phyloP scores from a whole-genome alignment of 2,888 invertebrate genomes.

The Pegoplata infirma region DNA sequence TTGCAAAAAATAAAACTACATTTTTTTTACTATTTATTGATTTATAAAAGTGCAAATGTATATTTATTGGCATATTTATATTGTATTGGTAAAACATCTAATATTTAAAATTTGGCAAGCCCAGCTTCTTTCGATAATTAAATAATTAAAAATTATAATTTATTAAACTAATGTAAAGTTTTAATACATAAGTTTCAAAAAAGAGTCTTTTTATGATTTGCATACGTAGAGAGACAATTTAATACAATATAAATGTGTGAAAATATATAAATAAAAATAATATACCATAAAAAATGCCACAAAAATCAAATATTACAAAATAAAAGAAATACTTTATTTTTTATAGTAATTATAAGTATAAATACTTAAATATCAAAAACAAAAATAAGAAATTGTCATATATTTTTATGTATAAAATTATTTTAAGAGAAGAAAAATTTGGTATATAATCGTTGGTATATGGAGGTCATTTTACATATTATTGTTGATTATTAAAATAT shows the following conservation, averaged over 20 bases:
- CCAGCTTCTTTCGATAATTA: conserved; percentile 68
- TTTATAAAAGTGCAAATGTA: conserved; percentile 30
- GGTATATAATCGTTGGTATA: conserved; percentile 76
- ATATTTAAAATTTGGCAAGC: conserved; percentile 73
- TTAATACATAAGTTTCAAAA: conserved; percentile 18
- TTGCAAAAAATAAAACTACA: not conserved
- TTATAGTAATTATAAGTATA: conserved; percentile 21
- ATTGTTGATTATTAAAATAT: conserved; percentile 40
- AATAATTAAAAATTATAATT: conserved; percentile 8
- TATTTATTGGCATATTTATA: not conserved
- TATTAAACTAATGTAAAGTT: conserved; percentile 46
- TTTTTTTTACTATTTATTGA: not conserved
- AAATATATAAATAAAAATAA: conserved; percentile 22
- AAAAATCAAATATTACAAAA: not conserved
- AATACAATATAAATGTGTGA: conserved; percentile 5
- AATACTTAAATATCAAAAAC: conserved; percentile 50
- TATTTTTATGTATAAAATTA: conserved; percentile 60
- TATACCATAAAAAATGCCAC: conserved; percentile 12
- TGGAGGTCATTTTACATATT: conserved; percentile 61
- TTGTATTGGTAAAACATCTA: conserved; percentile 5
- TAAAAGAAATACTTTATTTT: conserved; percentile 16
- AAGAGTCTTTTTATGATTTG: conserved; percentile 6
- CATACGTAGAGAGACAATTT: conserved; percentile 3
- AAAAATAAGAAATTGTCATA: conserved; percentile 54
- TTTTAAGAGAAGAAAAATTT: conserved; percentile 68